Evolutionary conservation across 2,113 vertebrate genomes (phyloP).

Genomic region (Amazona vittata): DNA sequence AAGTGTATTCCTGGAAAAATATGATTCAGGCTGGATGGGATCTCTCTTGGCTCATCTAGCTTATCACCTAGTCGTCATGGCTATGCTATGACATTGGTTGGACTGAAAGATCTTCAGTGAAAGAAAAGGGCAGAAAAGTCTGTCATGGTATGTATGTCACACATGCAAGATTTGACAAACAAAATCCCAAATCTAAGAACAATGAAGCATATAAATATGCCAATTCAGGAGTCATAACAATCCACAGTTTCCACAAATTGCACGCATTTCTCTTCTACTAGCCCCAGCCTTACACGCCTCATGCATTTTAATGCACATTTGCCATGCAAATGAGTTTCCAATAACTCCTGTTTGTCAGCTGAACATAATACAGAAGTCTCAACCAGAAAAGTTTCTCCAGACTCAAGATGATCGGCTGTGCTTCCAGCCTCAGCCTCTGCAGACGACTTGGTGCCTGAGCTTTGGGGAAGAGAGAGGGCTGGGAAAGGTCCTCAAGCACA

Average conservation of each 20-base stretch:
- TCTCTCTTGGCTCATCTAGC: neutral
- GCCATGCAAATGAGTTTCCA: slow-evolving; percentile 50
- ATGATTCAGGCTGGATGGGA: neutral
- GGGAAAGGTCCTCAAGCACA: neutral
- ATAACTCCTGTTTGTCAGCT: slow-evolving; percentile 44
- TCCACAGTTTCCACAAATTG: slow-evolving; percentile 50
- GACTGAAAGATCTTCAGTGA: neutral
- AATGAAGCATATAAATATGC: slow-evolving; percentile 58
- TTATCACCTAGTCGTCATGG: neutral
- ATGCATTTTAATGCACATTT: slow-evolving; percentile 62
- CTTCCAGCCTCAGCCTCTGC: neutral
- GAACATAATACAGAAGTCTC: slow-evolving; percentile 1
- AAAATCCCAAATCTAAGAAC: slow-evolving; percentile 51
- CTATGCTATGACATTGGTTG: neutral
- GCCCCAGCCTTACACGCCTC: slow-evolving; percentile 8
- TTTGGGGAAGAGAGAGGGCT: neutral
- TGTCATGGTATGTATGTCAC: neutral
- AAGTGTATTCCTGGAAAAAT: neutral
- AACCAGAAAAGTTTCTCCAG: slow-evolving; percentile 1
- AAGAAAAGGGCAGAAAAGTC: neutral
- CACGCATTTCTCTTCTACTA: slow-evolving; percentile 42
- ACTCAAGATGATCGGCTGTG: neutral
- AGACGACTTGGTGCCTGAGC: neutral
- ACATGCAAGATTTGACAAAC: neutral
- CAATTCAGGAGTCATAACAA: slow-evolving; percentile 61